These are phyloP conservation scores for human DNA, from an alignment of 2,113 vertebrate species.

Conservation along the genomic window GRCh38 chr4:162862501-162863000, in stretches of 20 bases:
- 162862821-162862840: conserved; percentile 37
- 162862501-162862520: not conserved
- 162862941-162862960: not conserved
- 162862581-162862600: not conserved
- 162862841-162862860: conserved; percentile 56
- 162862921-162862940: conserved; percentile 57
- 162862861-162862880: conserved; percentile 53
- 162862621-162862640: not conserved
- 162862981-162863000: conserved; percentile 14
- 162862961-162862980: not conserved
- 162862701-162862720: conserved; percentile 19
- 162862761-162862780: conserved; percentile 48
- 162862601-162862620: not conserved
- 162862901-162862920: conserved; percentile 60
- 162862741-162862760: conserved; percentile 42
- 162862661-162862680: not conserved
- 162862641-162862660: not conserved
- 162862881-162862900: conserved; percentile 48
- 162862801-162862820: conserved; percentile 25
- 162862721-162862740: conserved; percentile 17
- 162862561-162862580: not conserved
- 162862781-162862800: conserved; percentile 41
- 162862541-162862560: not conserved
- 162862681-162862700: not conserved
- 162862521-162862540: conserved; percentile 30